Percentiles rank a stretch among this genome's conserved stretches.
phyloP scores from a whole-genome alignment of 1,140 invertebrate species.

The Galendromus occidentalis region DNA sequence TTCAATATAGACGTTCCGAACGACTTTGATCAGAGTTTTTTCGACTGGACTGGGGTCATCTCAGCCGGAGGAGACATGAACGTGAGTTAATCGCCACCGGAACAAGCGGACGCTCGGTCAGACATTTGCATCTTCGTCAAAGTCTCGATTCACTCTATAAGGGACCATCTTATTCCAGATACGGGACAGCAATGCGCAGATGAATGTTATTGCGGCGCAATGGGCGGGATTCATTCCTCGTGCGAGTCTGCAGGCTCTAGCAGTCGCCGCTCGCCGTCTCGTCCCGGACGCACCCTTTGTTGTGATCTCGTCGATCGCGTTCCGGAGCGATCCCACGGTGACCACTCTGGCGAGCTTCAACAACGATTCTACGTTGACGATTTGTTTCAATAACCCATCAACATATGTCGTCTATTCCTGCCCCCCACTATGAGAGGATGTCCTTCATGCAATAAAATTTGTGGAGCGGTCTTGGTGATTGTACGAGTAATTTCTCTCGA shows the following conservation, averaged over 20 bases:
- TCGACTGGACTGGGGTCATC: neutral
- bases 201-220: neutral
- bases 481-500: too few species aligned
- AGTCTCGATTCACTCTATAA: too few species aligned
- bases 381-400: neutral
- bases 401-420: neutral
- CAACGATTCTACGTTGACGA: neutral
- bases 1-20: neutral
- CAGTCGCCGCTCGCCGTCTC: neutral
- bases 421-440: neutral
- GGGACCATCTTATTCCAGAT: too few species aligned
- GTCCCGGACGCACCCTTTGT: neutral
- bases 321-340: neutral
- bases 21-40: neutral
- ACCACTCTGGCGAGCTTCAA: neutral
- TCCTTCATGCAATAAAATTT: too few species aligned
- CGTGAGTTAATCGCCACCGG: too few species aligned
- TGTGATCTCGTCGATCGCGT: neutral
- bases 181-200: too few species aligned
- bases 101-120: too few species aligned
- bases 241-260: neutral
- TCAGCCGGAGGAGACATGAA: neutral
- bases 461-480: too few species aligned
- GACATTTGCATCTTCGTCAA: too few species aligned
- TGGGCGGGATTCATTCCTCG: neutral